Conservation (phyloP, 2,888 invertebrate genomes). For the Eristalinus aeneus region DNA sequence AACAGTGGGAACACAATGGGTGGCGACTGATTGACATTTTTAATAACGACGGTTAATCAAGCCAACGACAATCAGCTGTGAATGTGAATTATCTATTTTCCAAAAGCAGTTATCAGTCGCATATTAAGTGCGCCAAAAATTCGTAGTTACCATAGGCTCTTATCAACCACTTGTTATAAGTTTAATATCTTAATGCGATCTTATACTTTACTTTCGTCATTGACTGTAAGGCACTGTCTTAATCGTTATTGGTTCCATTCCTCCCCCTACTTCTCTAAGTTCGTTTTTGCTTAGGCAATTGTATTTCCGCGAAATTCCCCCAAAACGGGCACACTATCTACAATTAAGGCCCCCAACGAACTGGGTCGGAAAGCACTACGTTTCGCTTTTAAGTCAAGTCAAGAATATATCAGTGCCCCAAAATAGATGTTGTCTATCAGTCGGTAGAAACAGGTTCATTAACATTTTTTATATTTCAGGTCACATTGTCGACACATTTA, state of each 20-base stretch:
- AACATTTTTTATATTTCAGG: not conserved
- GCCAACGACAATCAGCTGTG: not conserved
- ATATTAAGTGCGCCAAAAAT: not conserved
- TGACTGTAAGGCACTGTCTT: not conserved
- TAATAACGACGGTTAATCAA: not conserved
- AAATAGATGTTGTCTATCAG: conserved; percentile 10
- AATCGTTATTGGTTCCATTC: not conserved
- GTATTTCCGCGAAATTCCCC: conserved; percentile 6
- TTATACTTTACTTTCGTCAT: not conserved
- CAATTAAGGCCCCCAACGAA: not conserved
- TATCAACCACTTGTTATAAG: not conserved
- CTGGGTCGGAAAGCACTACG: not conserved
- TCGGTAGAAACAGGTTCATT: conserved; percentile 25
- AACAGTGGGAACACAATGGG: not conserved
- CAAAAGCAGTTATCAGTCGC: too few species aligned
- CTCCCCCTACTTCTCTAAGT: not conserved
- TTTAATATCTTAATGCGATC: not conserved
- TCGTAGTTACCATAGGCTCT: conserved; percentile 3
- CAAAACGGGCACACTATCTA: conserved; percentile 1
- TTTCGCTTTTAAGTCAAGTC: conserved; percentile 37
- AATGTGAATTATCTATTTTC: not conserved
- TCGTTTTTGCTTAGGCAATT: not conserved
- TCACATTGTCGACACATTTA: not conserved
- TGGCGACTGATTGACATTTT: not conserved
- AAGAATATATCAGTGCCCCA: not conserved